Percentiles rank a stretch among this genome's conserved stretches.
Evolutionary conservation across 2,797 vertebrate genomes (phyloP).

Genomic region (Telmatherina bonti): DNA sequence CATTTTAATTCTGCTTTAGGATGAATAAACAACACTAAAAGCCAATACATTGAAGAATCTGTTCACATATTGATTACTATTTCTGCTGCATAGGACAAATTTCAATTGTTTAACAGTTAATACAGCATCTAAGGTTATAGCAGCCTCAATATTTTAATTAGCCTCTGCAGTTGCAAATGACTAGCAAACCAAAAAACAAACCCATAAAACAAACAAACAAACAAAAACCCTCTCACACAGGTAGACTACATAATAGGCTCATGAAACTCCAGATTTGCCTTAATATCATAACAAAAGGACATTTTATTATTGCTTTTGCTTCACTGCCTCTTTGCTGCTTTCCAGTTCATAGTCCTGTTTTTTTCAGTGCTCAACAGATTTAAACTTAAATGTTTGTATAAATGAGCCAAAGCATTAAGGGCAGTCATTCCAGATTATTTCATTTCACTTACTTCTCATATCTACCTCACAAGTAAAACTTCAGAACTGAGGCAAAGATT

Average conservation of each 20-base stretch:
- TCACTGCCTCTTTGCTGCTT: not conserved
- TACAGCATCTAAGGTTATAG: conserved; percentile 27
- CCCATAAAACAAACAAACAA: not conserved
- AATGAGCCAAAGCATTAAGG: not conserved
- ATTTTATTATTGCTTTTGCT: not conserved
- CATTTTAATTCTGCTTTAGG: conserved; percentile 4
- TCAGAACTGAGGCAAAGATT: not conserved
- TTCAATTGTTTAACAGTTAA: conserved; percentile 21
- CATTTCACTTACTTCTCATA: conserved; percentile 10
- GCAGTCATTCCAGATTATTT: not conserved
- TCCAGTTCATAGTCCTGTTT: conserved; percentile 14
- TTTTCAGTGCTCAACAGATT: conserved; percentile 45
- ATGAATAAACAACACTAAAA: conserved; percentile 18
- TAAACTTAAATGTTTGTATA: conserved; percentile 49
- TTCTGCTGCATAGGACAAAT: conserved; percentile 36
- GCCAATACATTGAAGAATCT: not conserved
- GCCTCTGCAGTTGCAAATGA: conserved; percentile 4
- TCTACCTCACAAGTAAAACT: not conserved
- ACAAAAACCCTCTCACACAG: no score
- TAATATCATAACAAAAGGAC: conserved; percentile 5
- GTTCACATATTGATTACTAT: not conserved
- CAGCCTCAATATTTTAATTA: conserved; percentile 3
- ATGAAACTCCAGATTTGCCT: not conserved
- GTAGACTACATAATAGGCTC: not conserved
- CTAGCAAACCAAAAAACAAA: no score